A percentile compares a stretch with the other conserved stretches of the same genome.
phyloP scores from a whole-genome alignment of 2,888 invertebrate species.

The Parapristionchus giblindavisi region DNA sequence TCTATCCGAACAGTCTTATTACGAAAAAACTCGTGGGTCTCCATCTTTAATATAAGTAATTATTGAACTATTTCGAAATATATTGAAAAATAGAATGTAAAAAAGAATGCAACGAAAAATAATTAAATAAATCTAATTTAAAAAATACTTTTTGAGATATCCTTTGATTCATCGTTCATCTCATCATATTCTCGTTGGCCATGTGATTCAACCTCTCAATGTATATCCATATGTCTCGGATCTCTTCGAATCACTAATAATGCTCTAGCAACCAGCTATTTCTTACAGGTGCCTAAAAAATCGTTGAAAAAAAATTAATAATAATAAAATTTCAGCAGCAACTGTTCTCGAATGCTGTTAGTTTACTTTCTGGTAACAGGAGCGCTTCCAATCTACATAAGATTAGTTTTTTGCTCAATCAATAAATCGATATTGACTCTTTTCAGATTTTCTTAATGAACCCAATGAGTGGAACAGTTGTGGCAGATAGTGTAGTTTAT shows the following conservation, averaged over 20 bases:
- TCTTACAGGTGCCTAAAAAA: not conserved
- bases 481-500: not conserved
- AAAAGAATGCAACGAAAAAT: no score
- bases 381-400: conserved; percentile 29
- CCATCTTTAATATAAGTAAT: no score
- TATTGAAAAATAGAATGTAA: no score
- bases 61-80: no score
- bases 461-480: conserved; percentile 4
- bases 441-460: conserved; percentile 33
- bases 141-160: conserved; percentile 11
- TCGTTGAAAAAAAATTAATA: not conserved
- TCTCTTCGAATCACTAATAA: not conserved
- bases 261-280: conserved; percentile 1
- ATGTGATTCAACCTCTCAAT: not conserved
- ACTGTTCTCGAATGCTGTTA: not conserved
- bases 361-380: not conserved
- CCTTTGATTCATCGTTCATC: conserved; percentile 15
- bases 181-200: conserved; percentile 13
- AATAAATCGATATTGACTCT: not conserved
- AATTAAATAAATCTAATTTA: not conserved
- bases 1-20: no score
- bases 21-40: no score
- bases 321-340: not conserved
- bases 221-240: conserved; percentile 23
- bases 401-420: not conserved